Conservation (phyloP, 1,140 invertebrate genomes). For the Brachionus asplanchnoidis region DNA sequence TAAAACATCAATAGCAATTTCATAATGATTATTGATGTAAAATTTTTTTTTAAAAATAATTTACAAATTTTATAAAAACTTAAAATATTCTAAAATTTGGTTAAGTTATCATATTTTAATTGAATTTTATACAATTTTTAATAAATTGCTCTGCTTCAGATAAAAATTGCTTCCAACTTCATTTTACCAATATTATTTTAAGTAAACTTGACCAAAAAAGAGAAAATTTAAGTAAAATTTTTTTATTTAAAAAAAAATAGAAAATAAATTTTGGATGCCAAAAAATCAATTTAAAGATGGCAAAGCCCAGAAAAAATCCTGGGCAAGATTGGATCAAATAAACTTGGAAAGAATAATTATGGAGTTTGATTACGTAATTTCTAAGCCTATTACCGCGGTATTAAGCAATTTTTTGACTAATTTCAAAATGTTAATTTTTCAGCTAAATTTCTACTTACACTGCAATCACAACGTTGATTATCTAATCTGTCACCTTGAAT, state of each 20-base stretch:
- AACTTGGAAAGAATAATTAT: not conserved
- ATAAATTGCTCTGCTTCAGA: too few relatives aligned
- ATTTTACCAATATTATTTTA: too few relatives aligned
- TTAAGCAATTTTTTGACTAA: not conserved
- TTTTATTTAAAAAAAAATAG: too few relatives aligned
- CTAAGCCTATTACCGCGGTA: not conserved
- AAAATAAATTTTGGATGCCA: too few relatives aligned
- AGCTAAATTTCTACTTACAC: not conserved
- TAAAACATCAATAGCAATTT: too few relatives aligned
- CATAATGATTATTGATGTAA: too few relatives aligned
- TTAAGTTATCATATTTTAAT: too few relatives aligned
- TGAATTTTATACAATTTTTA: too few relatives aligned
- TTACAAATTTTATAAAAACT: too few relatives aligned
- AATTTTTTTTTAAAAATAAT: too few relatives aligned
- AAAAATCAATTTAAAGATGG: not conserved
- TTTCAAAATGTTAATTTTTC: slow-evolving; percentile 9
- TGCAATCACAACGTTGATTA: slow-evolving; percentile 42
- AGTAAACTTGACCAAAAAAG: not conserved
- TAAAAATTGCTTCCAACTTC: too few relatives aligned
- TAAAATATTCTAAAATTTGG: too few relatives aligned
- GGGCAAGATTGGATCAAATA: not conserved
- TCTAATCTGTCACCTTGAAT: slow-evolving; percentile 42
- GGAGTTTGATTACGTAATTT: not conserved
- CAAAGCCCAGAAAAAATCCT: not conserved
- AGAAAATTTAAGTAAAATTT: not conserved